Evolutionary conservation across 2,113 vertebrate genomes (phyloP), one percentile per base, ranked within the genome.

Genomic region (Alaudala cheleensis): DNA sequence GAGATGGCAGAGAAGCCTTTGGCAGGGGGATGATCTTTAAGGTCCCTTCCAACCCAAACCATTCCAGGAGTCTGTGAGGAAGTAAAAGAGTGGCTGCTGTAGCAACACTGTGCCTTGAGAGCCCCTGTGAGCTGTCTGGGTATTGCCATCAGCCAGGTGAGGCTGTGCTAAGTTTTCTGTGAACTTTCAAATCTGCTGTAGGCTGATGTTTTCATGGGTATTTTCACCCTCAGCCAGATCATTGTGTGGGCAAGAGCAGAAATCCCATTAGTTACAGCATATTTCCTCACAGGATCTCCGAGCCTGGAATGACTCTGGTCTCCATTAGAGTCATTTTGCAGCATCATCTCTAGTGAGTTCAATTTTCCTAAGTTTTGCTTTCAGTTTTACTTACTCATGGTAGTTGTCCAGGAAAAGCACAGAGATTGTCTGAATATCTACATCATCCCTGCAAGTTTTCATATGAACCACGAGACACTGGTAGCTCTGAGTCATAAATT

Each of bases 81-180:
- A 29, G 14, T 13, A 22, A 39, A 79, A n/a, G 8, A 31, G 31
- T n/a, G 24, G 4, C 34, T 74, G 4, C 2, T 8, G 60, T 5
- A 81, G 62, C 12, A 50, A 14, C 0, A 1, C 14, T 66, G 34
- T 22, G 28, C 54, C 6, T 54, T 0, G 1, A 64, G 64, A 61
- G 24, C 29, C 56, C 29, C 56, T 49, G 71, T 3, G 5, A 28
- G 28, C 6, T 22, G 54, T 19, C 49, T 29, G 26, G 17, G 57
- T 33, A 11, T 47, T 60, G 57, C 40, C 4, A 5, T 11, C 31
- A 79, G 42, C 37, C 17, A 9, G 12, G 8, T 53, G n/a, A 84
- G 56, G 61, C 42, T 74, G 62, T 11, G 19, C 44, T 70, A 29
- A 56, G 11, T 20, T 37, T 29, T 58, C 56, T 78, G 37, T 39